These are phyloP conservation scores for Cephus rjabovi DNA, from an alignment of 2,888 invertebrate species.

Conservation along the genomic window DNA sequence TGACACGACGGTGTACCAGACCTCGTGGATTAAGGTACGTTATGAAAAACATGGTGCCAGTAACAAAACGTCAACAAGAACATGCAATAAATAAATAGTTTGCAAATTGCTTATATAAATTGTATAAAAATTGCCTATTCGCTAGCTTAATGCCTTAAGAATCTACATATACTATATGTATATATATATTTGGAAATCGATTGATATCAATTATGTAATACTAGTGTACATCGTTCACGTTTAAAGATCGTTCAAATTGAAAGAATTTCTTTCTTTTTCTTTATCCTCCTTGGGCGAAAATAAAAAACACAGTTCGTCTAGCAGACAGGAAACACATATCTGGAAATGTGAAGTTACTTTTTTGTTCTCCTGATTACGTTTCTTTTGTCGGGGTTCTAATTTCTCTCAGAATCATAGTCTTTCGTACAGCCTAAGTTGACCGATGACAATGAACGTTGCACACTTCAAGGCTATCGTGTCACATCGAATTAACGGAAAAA, in stretches of 20 bases:
- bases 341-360: background rate
- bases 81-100: constrained; percentile 43
- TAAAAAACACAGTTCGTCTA: background rate
- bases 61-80: constrained; percentile 36
- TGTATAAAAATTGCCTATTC: constrained; percentile 48
- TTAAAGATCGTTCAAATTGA: background rate
- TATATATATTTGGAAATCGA: background rate
- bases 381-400: background rate
- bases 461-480: background rate
- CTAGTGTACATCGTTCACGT: background rate
- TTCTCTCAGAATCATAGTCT: background rate
- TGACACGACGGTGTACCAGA: constrained; percentile 2
- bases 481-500: background rate
- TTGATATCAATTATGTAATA: background rate
- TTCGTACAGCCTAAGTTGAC: background rate
- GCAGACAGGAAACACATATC: background rate
- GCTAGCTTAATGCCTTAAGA: constrained; percentile 44
- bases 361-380: background rate
- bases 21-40: constrained; percentile 13
- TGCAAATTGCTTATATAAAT: constrained; percentile 45
- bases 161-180: constrained; percentile 7
- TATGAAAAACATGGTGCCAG: constrained; percentile 20
- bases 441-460: background rate
- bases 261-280: background rate
- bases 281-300: constrained; percentile 2